phyloP scores from a whole-genome alignment of 2,797 vertebrate genomes.

The Gastrophryne carolinensis region DNA sequence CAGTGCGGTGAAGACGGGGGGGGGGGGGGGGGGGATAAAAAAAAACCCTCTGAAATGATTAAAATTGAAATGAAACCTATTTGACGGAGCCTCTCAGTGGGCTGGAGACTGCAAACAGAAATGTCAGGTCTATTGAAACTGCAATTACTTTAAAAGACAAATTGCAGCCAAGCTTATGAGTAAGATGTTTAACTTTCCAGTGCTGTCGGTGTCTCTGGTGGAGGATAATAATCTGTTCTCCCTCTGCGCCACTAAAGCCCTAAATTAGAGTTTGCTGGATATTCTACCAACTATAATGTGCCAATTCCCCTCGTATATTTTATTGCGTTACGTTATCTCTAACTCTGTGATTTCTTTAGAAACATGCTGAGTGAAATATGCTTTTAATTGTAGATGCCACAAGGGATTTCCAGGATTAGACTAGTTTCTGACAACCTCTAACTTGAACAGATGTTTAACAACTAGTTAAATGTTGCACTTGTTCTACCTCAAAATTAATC shows the following conservation, averaged over 20 bases:
- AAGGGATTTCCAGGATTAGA: slow-evolving; percentile 8
- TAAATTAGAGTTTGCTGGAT: slow-evolving; percentile 27
- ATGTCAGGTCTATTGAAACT: slow-evolving; percentile 49
- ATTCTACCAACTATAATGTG: background rate
- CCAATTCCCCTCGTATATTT: background rate
- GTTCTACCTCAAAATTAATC: background rate
- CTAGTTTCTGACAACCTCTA: background rate
- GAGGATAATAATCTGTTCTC: slow-evolving; percentile 42
- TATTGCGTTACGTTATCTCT: background rate
- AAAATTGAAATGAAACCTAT: slow-evolving; percentile 48
- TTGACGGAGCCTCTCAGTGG: slow-evolving; percentile 33
- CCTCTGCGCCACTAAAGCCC: slow-evolving; percentile 1
- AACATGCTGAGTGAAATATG: background rate
- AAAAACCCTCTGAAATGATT: slow-evolving; percentile 32
- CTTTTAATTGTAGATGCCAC: slow-evolving; percentile 12
- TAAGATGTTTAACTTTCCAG: slow-evolving; percentile 45
- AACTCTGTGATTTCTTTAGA: background rate
- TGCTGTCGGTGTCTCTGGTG: slow-evolving; percentile 39
- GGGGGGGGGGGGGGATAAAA: too few species aligned
- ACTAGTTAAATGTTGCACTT: slow-evolving; percentile 4
- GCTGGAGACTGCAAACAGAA: slow-evolving; percentile 43
- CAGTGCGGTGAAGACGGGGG: background rate
- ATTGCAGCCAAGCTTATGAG: slow-evolving; percentile 37
- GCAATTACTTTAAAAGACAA: slow-evolving; percentile 50
- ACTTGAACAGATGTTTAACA: slow-evolving; percentile 1